A percentile compares a stretch with the other conserved stretches of the same genome.
These are phyloP conservation scores for Blastobasis adustella DNA, from an alignment of 2,888 invertebrate genomes.

Conservation along the genomic window DNA sequence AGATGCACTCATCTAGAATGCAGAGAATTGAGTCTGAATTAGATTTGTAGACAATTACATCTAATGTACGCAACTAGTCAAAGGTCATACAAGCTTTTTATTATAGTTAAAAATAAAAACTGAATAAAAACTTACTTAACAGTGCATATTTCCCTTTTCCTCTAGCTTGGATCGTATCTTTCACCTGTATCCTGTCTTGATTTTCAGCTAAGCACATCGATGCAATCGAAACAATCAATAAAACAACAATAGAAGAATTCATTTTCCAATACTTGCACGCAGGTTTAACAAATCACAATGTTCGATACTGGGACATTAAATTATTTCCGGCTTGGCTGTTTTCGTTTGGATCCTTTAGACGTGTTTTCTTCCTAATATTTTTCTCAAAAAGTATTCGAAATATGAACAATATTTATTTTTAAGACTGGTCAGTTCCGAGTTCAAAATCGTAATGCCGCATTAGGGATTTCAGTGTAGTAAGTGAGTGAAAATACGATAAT, in stretches of 20 bases:
- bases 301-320: no score
- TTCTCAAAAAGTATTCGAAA: no score
- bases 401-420: no score
- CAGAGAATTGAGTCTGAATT: no score
- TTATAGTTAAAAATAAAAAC: neutral
- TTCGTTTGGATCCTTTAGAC: no score
- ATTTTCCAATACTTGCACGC: constrained; percentile 4
- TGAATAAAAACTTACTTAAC: constrained; percentile 44
- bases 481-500: constrained; percentile 23
- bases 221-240: constrained; percentile 6
- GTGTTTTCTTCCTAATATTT: no score
- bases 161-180: constrained; percentile 35
- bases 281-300: no score
- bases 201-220: constrained; percentile 16
- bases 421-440: constrained; percentile 7
- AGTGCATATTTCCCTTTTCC: constrained; percentile 58
- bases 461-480: constrained; percentile 2
- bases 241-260: constrained; percentile 9
- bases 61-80: no score
- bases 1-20: no score
- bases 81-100: no score
- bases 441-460: constrained; percentile 11
- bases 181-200: constrained; percentile 20
- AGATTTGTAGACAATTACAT: no score
- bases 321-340: no score